Evolutionary conservation across 2,888 invertebrate species (phyloP), one percentile per base, ranked within the genome.

Genomic region (Tetropium fuscum): DNA sequence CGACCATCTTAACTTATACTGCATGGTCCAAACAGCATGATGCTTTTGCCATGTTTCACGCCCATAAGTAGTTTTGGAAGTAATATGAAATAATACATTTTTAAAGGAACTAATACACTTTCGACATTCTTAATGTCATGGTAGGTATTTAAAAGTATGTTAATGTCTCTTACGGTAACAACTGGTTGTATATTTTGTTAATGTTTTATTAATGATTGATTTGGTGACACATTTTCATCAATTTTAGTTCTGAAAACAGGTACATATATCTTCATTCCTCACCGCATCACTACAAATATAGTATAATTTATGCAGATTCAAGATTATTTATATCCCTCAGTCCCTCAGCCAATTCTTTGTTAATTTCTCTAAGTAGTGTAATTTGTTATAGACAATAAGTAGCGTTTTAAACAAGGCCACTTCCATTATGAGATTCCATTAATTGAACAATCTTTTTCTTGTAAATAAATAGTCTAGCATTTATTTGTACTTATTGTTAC

Each of bases 401-500:
- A 34, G 13, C 11, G 8, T 34, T 34, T 32, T 15, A 34, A 34
- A 34, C 3, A 4, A 27, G 10, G 8, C 7, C 13, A 34, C 13
- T 34, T 34, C 34, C 34, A 34, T 34, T 34, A 34, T 34, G 11
- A 34, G 7, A 15, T 13, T 34, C 6, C 15, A 15, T 34, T n/a
- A n/a, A n/a, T n/a, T n/a, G n/a, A n/a, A n/a, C n/a, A n/a, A n/a
- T n/a, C n/a, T 13, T 10, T 34, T 32, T 36, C 25, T 36, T 49
- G 8, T 32, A 36, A 30, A 22, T 49, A 49, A 20, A 25, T 49
- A 49, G 1, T 13, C 36, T 34, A 38, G 40, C 40, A 25, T 51
- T 51, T 51, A 51, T 51, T 51, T 51, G 51, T 51, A 51, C 51
- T 51, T 51, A 51, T 40, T 86, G 87, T 76, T 86, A 13, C 18